Evolutionary conservation across 2,888 invertebrate genomes (phyloP).

Genomic region (Latrodectus elegans): DNA sequence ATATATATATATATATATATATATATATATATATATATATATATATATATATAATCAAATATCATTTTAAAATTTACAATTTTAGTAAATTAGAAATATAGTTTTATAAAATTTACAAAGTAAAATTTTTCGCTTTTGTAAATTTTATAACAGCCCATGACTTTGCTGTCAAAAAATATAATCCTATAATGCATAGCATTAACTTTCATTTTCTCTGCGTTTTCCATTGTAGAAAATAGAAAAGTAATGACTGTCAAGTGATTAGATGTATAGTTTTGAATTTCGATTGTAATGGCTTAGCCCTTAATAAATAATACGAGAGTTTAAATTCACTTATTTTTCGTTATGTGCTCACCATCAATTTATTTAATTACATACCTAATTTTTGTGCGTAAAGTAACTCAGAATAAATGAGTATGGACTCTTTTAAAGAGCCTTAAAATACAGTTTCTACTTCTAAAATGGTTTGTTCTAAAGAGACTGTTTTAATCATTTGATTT

Average conservation of each 20-base stretch:
- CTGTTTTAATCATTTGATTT: neutral
- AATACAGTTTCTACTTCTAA: conserved; percentile 10
- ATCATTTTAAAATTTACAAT: no score
- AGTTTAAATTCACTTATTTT: conserved; percentile 22
- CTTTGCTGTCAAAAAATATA: no score
- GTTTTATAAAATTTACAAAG: no score
- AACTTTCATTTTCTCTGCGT: no score
- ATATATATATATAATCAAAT: no score
- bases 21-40: no score
- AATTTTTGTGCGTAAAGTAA: conserved; percentile 18
- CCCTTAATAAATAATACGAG: conserved; percentile 35
- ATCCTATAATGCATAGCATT: no score
- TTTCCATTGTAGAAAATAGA: neutral
- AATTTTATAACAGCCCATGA: no score
- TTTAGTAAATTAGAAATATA: no score
- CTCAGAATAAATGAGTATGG: neutral
- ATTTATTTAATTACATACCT: conserved; percentile 42
- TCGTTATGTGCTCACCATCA: conserved; percentile 23
- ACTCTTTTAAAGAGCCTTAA: conserved; percentile 27
- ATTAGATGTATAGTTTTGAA: neutral
- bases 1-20: no score
- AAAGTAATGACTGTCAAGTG: neutral
- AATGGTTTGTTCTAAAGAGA: conserved; percentile 7
- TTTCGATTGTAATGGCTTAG: neutral
- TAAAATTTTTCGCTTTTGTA: no score